Evolutionary conservation across 2,888 invertebrate genomes (phyloP), one percentile per base, ranked within the genome.

Genomic region (Noctua fimbriata): DNA sequence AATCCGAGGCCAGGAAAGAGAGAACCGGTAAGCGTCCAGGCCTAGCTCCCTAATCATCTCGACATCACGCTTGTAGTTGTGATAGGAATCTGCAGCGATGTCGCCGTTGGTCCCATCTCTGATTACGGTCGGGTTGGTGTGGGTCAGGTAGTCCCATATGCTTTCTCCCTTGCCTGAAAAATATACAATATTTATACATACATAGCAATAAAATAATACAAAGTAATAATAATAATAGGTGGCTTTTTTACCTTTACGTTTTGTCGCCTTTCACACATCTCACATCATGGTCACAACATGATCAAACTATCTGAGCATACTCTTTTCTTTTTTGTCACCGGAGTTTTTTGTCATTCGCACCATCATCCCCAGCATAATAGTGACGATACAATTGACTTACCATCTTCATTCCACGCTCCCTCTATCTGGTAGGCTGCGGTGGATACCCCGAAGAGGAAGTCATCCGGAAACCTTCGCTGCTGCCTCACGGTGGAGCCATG

Each of bases 1-100:
- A 52, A 98, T 95, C 73, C 98, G 94, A 1, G 97, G 83, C 98
- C 98, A 98, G 6, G 97, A 96, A 24, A 97, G 89, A 0, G 97
- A 97, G 90, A 97, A 97, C 10, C 97, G 92, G 90, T 97, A 97
- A 60, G 94, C 94, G 69, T 97, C 92, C 0, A 96, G 92, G 2
- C 96, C 95, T 2, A 97, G 89, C 83, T 96, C 93, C 66, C 93
- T 91, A 83, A 97, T 88, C 89, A 97, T 93, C 75, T 94, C 92
- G 0, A 97, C 95, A 84, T 97, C 97, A 28, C 97, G 97, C 87
- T 97, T 95, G 90, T 97, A 97, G 87, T 97, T 97, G 90, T 97
- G 95, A 89, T 98, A 97, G 70, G 97, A 95, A 88, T 98, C 97
- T 21, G 97, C 95, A 0, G 97, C 95, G 5, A 97, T 91, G 88